These are phyloP conservation scores for Aegypius monachus DNA, from an alignment of 2,113 vertebrate genomes.

Conservation along the genomic window DNA sequence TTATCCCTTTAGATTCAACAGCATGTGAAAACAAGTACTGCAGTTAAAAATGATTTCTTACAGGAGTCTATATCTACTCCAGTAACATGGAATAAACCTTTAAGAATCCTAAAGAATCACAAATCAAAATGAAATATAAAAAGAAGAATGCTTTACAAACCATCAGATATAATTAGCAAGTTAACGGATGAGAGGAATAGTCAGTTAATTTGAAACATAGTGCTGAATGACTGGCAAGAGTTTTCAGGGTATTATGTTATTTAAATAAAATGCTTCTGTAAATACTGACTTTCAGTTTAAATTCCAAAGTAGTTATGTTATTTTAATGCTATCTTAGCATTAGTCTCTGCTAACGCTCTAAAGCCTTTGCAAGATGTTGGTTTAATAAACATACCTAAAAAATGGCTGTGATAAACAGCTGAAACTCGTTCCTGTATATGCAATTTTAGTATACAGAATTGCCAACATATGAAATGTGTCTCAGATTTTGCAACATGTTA, in stretches of 20 bases:
- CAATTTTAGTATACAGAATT: not conserved
- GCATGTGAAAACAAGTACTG: not conserved
- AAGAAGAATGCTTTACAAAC: not conserved
- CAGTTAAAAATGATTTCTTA: not conserved
- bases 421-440: not conserved
- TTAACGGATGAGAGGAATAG: not conserved
- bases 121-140: not conserved
- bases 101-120: not conserved
- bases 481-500: not conserved
- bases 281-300: not conserved
- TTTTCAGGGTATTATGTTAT: not conserved
- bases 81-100: not conserved
- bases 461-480: not conserved
- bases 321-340: not conserved
- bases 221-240: not conserved
- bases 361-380: not conserved
- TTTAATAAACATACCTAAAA: not conserved
- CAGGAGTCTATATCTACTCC: not conserved
- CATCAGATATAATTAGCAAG: not conserved
- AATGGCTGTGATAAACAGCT: not conserved
- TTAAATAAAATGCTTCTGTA: not conserved
- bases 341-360: not conserved
- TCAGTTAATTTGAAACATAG: not conserved
- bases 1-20: not conserved
- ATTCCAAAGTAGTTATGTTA: not conserved